Evolutionary conservation across 2,113 vertebrate species (phyloP), one percentile per base, ranked within the genome.

Genomic region (Microcebus lehilahytsara): DNA sequence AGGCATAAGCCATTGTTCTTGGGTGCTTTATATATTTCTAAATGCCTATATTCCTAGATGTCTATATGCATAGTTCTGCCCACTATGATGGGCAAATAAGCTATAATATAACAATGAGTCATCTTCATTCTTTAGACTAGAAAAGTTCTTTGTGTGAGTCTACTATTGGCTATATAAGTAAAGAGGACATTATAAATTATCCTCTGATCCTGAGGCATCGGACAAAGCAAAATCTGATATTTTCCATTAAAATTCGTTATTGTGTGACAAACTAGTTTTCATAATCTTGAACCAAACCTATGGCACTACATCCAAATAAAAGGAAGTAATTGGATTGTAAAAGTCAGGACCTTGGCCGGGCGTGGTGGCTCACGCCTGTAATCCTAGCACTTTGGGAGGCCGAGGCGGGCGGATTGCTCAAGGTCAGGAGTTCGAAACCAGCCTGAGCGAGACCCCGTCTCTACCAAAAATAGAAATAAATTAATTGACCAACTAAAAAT

Each of bases 231-330:
- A n/a, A 78, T 64, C 74, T 90, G n/a, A 81, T 56, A 93, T 49
- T 95, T 81, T 46, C 66, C 93, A 37, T 96, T 85, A 91, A 58
- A 98, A 96, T 78, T 78, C 84, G 10, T 64, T 98, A 71, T 80
- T 97, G 56, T 88, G 51, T 81, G 71, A 96, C 69, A 98, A 53
- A 20, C 96, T 97, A 85, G 95, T 97, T 97, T 98, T 93, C 89
- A 85, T 83, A 83, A 95, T 37, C 92, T 74, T 94, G 67, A 98
- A 51, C 53, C 67, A 37, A 94, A 74, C 91, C 74, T 93, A 83
- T 88, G 77, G 92, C 58, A 64, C 9, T 94, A 96, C 22, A 96
- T 95, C 37, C 86, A 67, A 66, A 95, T 89, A 64, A 95, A 42
- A 23, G 27, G 40, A 96, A 96, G 77, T 92, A 98, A 96, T 85